These are phyloP conservation scores for Cataglyphis rosenhaueri DNA, from an alignment of 2,888 invertebrate species.

Conservation along the genomic window DNA sequence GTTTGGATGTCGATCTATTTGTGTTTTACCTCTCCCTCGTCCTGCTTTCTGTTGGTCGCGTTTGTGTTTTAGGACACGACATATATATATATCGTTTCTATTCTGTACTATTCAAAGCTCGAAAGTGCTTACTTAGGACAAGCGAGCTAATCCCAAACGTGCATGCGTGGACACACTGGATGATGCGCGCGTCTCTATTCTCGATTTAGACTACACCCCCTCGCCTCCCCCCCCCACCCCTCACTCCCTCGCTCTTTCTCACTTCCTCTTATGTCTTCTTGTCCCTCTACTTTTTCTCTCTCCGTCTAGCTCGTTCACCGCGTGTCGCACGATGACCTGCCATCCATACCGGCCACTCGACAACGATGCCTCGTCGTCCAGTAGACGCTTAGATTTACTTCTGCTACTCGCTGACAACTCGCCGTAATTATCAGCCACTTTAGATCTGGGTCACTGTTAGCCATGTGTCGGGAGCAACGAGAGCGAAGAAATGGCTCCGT, in stretches of 20 bases:
- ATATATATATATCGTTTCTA: slow-evolving; percentile 56
- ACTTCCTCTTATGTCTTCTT: background rate
- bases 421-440: slow-evolving; percentile 80
- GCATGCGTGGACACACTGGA: slow-evolving; percentile 79
- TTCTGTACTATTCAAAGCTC: slow-evolving; percentile 59
- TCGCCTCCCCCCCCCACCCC: background rate
- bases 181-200: slow-evolving; percentile 71
- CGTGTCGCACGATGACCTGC: slow-evolving; percentile 28
- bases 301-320: background rate
- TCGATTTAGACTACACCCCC: slow-evolving; percentile 67
- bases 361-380: slow-evolving; percentile 55
- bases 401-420: slow-evolving; percentile 72
- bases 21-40: background rate
- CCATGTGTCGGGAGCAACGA: slow-evolving; percentile 65
- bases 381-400: slow-evolving; percentile 66
- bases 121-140: slow-evolving; percentile 72
- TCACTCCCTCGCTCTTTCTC: background rate
- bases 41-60: background rate
- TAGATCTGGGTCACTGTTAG: slow-evolving; percentile 78
- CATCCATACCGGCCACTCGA: slow-evolving; percentile 57
- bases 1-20: slow-evolving; percentile 15
- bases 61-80: slow-evolving; percentile 63
- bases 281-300: slow-evolving; percentile 26
- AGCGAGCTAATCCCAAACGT: slow-evolving; percentile 77
- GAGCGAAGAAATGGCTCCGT: slow-evolving; percentile 61